These are phyloP conservation scores for Meteorus colon DNA, from an alignment of 2,888 invertebrate genomes.

Conservation along the genomic window DNA sequence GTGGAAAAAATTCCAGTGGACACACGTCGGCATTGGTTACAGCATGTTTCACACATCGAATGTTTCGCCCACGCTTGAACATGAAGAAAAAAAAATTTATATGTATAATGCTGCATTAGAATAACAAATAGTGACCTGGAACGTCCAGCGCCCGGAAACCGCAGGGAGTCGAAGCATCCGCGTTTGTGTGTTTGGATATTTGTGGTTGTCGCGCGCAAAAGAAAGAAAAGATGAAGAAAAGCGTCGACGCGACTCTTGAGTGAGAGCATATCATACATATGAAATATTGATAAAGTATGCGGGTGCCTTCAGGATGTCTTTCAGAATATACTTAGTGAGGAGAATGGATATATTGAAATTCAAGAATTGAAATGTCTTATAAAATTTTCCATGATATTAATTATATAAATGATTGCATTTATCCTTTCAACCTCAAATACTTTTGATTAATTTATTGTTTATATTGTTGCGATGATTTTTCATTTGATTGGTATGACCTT, in stretches of 20 bases:
- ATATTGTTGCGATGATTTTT: too few relatives aligned
- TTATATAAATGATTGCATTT: too few relatives aligned
- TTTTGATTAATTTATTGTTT: too few relatives aligned
- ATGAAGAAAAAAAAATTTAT: constrained; percentile 19
- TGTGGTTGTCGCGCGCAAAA: constrained; percentile 15
- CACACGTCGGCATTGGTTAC: constrained; percentile 62
- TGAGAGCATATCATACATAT: constrained; percentile 10
- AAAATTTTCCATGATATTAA: neutral
- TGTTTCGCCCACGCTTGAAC: constrained; percentile 65
- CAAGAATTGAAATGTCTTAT: neutral
- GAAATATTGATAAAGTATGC: constrained; percentile 14
- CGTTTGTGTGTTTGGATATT: constrained; percentile 38
- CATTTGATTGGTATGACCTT: too few relatives aligned
- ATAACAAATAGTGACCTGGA: constrained; percentile 71
- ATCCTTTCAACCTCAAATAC: too few relatives aligned
- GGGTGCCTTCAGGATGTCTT: neutral
- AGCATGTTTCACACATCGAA: constrained; percentile 70
- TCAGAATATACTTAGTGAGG: neutral
- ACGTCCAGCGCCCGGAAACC: constrained; percentile 67
- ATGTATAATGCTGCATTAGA: constrained; percentile 71
- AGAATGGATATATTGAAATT: neutral
- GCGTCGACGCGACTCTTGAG: constrained; percentile 18
- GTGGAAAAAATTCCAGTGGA: constrained; percentile 63
- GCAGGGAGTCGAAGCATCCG: constrained; percentile 61
- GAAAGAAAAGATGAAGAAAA: constrained; percentile 28